Evolutionary conservation across 2,797 vertebrate species (phyloP), one percentile per base, ranked within the genome.

Genomic region (Neoniphon sammara): DNA sequence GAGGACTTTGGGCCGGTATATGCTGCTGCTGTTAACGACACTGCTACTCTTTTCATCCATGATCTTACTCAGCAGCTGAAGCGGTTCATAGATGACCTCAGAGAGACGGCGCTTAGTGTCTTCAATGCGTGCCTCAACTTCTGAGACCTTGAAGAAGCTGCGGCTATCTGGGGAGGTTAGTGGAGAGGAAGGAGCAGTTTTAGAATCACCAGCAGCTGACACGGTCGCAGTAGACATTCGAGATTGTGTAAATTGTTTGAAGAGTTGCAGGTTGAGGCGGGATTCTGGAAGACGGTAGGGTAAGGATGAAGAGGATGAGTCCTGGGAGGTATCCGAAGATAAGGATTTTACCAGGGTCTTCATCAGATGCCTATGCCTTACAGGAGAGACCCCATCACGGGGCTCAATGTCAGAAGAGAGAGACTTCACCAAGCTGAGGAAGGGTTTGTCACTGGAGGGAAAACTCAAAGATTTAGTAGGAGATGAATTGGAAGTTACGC

Each of bases 111-210:
- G 94, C 76, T 95, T 99, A 4, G 98, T 99, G 94, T 99, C 98
- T 88, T 98, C 98, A 3, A 99, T 95, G 82, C 94, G 95, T 39
- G 97, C 97, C 89, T 99, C 98, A 60, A 99, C 97, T 79, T 99
- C 98, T n/a, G 96, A 94, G 52, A 98, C 97, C 88, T 97, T 98
- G 86, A 99, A 98, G 94, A 98, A 98, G 84, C 96, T 97, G 60
- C 97, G 96, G 42, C 93, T 94, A 17, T 99, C 97, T 0, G 95
- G 95, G 0, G 97, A 98, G 4, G 94, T 95, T 36, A 98, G 82
- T 0, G 97, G 97, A 20, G 98, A 98, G 0, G 95, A 96, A 23
- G 98, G 98, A 11, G 97, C 96, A 0, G 98, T 99, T 93, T 99
- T 99, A 53, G 97, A 98, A 80, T 99, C 97, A 0, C 94, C 92